Evolutionary conservation across 2,888 invertebrate species (phyloP).

Genomic region (Drosophila ochracea): DNA sequence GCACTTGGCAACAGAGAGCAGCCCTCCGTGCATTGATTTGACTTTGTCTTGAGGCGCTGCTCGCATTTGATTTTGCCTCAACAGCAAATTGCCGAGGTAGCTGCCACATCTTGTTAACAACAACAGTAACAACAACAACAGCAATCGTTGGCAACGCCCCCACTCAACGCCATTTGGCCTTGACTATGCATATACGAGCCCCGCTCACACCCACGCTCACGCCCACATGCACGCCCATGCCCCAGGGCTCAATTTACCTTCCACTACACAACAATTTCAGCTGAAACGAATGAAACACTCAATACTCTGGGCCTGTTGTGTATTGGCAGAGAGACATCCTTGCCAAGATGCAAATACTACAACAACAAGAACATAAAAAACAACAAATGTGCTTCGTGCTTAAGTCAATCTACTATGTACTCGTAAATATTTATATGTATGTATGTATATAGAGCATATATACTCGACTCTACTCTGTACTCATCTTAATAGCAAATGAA

Average conservation of each 20-base stretch:
- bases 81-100: slow-evolving; percentile 66
- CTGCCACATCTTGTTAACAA: slow-evolving; percentile 67
- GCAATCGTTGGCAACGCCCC: slow-evolving; percentile 51
- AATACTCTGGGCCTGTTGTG: slow-evolving; percentile 28
- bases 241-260: slow-evolving; percentile 38
- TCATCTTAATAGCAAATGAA: slow-evolving; percentile 58
- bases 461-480: slow-evolving; percentile 10
- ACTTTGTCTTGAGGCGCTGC: slow-evolving; percentile 53
- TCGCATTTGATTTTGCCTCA: slow-evolving; percentile 55
- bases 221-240: slow-evolving; percentile 4
- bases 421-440: slow-evolving; percentile 2
- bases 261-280: slow-evolving; percentile 17
- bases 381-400: slow-evolving; percentile 34
- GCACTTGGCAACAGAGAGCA: slow-evolving; percentile 19
- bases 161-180: slow-evolving; percentile 61
- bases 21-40: slow-evolving; percentile 42
- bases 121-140: slow-evolving; percentile 56
- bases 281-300: slow-evolving; percentile 48
- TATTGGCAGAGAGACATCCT: slow-evolving; percentile 46
- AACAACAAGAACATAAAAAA: neutral
- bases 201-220: neutral
- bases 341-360: slow-evolving; percentile 47
- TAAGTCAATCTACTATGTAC: slow-evolving; percentile 25
- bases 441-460: neutral
- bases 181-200: slow-evolving; percentile 24